A percentile compares a stretch with the other conserved stretches of the same genome.
Evolutionary conservation across 2,888 invertebrate species (phyloP).

Genomic region (Callosobruchus maculatus): DNA sequence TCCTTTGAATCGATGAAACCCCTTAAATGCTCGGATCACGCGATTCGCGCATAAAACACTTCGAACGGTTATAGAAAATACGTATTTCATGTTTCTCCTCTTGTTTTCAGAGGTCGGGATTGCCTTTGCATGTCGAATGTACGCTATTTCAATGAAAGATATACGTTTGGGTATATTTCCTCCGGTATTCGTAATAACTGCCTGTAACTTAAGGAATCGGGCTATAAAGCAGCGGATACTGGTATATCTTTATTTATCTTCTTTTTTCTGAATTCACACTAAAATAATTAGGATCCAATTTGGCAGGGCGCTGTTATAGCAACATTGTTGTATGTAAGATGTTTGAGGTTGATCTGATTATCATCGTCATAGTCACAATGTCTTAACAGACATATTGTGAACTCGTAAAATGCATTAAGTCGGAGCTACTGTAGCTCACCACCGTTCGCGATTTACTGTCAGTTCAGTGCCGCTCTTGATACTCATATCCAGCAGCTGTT

Average conservation of each 20-base stretch:
- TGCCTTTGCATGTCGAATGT: neutral
- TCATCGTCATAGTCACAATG: too few relatives aligned
- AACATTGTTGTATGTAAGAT: too few relatives aligned
- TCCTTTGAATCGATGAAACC: conserved; percentile 14
- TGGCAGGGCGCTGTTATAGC: too few relatives aligned
- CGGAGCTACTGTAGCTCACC: too few relatives aligned
- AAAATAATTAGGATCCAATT: too few relatives aligned
- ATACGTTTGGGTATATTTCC: neutral
- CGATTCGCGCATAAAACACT: conserved; percentile 18
- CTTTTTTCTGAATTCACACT: neutral
- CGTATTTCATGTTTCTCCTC: neutral
- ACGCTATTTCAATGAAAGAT: neutral
- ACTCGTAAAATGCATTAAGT: too few relatives aligned
- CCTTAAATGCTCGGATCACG: conserved; percentile 12
- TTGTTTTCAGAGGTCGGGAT: neutral
- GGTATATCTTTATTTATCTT: neutral
- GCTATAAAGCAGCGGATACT: neutral
- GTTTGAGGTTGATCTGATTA: too few relatives aligned
- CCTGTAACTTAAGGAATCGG: neutral
- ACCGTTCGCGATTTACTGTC: too few relatives aligned
- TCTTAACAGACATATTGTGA: too few relatives aligned
- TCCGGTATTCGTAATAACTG: neutral
- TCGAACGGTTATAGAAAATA: neutral
- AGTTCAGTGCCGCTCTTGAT: too few relatives aligned
- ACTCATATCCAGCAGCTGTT: too few relatives aligned